Conservation (phyloP, 92 coral and sea anemone species). For the Parazoanthus atlanticus region DNA sequence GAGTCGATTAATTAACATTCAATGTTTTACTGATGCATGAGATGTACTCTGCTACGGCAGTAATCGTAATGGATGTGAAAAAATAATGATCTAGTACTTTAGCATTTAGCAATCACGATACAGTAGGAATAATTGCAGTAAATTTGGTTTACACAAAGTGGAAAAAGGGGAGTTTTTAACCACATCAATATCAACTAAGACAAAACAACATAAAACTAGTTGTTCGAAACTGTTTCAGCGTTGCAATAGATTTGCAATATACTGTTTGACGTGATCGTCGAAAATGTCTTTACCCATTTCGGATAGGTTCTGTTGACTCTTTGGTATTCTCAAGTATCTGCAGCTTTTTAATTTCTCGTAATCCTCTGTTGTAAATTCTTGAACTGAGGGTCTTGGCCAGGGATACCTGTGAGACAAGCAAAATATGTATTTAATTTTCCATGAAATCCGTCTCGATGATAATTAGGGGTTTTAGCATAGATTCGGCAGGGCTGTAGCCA, state of each 20-base stretch:
- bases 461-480: background rate
- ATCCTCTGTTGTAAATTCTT: conserved; percentile 72
- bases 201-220: too few species aligned
- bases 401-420: conserved; percentile 64
- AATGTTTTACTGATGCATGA: background rate
- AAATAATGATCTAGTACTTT: too few species aligned
- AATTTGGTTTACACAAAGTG: background rate
- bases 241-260: conserved; percentile 1
- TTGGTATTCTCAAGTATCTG: conserved; percentile 66
- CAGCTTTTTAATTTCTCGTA: conserved; percentile 73
- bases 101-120: background rate
- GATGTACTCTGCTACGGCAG: background rate
- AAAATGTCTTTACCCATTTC: conserved; percentile 14
- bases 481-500: too few species aligned
- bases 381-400: conserved; percentile 76
- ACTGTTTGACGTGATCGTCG: conserved; percentile 9
- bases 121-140: background rate
- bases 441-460: too few species aligned
- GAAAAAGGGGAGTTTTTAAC: too few species aligned
- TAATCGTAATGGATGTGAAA: too few species aligned
- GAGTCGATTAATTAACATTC: background rate
- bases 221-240: background rate
- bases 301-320: conserved; percentile 45
- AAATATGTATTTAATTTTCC: background rate
- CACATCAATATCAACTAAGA: too few species aligned